Evolutionary conservation across 2,113 vertebrate genomes (phyloP).

Genomic region (Mus pahari): DNA sequence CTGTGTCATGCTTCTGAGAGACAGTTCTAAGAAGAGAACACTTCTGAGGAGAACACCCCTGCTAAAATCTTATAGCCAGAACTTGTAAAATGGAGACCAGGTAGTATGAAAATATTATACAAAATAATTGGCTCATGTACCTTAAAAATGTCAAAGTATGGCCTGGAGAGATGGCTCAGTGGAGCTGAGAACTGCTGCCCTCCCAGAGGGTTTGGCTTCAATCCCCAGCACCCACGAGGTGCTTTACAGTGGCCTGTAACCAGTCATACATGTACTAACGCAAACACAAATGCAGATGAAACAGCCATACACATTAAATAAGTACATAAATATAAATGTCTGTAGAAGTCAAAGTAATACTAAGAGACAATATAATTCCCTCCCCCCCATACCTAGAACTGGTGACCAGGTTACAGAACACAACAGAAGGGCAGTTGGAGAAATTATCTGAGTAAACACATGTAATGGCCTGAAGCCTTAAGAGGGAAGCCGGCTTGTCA

Average conservation of each 20-base stretch:
- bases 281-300: neutral
- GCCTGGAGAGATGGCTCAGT: neutral
- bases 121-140: neutral
- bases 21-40: neutral
- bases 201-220: neutral
- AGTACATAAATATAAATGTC: neutral
- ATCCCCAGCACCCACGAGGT: neutral
- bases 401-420: neutral
- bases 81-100: neutral
- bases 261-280: neutral
- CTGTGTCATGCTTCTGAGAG: rapidly evolving
- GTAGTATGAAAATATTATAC: neutral
- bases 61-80: neutral
- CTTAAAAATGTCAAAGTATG: neutral
- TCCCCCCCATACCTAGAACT: neutral
- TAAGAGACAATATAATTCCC: neutral
- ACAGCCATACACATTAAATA: neutral
- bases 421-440: neutral
- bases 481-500: neutral
- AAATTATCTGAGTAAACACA: too few relatives aligned
- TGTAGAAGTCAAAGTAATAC: neutral
- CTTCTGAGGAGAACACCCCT: neutral
- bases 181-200: neutral
- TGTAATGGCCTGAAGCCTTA: neutral
- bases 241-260: neutral